Conservation (phyloP, 1,140 invertebrate species). For the Ceratina japonica region DNA sequence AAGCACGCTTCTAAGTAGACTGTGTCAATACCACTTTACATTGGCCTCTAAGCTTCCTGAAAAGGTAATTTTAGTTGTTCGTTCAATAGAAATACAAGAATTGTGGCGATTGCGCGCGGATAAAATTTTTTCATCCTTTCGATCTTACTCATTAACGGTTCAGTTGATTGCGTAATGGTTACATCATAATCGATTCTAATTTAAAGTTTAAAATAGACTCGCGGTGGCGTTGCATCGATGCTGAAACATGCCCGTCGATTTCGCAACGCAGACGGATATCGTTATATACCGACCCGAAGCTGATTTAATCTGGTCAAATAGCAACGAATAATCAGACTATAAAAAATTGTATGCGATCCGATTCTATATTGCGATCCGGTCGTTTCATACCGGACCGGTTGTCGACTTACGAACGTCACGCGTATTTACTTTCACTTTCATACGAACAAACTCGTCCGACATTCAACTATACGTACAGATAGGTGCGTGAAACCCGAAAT, state of each 20-base stretch:
- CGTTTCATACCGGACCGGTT: conserved; percentile 27
- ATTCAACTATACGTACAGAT: conserved; percentile 15
- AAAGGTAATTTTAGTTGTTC: too few species aligned
- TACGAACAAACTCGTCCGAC: background rate
- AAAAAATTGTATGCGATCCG: background rate
- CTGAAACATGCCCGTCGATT: background rate
- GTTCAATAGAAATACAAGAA: too few species aligned
- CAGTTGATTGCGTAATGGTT: background rate
- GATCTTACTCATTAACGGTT: background rate
- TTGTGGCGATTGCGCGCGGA: too few species aligned
- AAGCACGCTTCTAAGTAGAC: too few species aligned
- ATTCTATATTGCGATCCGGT: conserved; percentile 11
- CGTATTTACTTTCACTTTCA: conserved; percentile 53
- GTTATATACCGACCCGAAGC: conserved; percentile 16
- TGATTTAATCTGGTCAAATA: background rate
- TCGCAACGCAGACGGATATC: background rate
- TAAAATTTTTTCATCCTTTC: too few species aligned
- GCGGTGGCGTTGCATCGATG: background rate
- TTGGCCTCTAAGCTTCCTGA: too few species aligned
- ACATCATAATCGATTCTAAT: too few species aligned
- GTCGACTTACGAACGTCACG: background rate
- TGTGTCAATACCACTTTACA: too few species aligned
- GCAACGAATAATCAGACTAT: conserved; percentile 9
- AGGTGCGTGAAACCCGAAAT: background rate
- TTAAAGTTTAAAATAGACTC: background rate